A percentile compares a stretch with the other conserved stretches of the same genome.
Evolutionary conservation across 2,797 vertebrate genomes (phyloP).

Genomic region (Gobio occitaniae): DNA sequence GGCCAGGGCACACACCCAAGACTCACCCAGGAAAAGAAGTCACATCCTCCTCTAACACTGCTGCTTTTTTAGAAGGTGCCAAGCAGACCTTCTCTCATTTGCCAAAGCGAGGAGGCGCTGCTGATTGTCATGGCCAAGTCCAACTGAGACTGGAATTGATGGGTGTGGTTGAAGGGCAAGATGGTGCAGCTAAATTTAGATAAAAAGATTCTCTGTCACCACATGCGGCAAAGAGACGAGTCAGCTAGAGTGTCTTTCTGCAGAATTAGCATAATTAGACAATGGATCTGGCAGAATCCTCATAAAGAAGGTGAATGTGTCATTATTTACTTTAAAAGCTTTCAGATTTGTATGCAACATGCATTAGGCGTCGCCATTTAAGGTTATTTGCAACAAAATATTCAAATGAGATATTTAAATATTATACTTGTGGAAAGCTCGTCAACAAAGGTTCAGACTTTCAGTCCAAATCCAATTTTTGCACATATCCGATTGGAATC

Average conservation of each 20-base stretch:
- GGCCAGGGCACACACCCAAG: slow-evolving; percentile 65
- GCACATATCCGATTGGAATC: background rate
- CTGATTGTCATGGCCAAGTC: slow-evolving; percentile 60
- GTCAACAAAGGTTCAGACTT: background rate
- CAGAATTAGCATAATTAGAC: slow-evolving; percentile 50
- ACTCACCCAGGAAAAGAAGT: slow-evolving; percentile 57
- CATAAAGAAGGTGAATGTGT: background rate
- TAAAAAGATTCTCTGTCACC: slow-evolving; percentile 67
- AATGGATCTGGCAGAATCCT: slow-evolving; percentile 42
- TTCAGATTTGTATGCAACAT: background rate
- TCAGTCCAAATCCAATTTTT: background rate
- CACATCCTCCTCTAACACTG: slow-evolving; percentile 47
- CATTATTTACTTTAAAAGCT: slow-evolving; percentile 37
- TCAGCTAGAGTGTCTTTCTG: slow-evolving; percentile 54
- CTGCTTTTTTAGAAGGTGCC: slow-evolving; percentile 47
- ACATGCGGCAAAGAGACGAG: slow-evolving; percentile 65
- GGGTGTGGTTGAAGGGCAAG: slow-evolving; percentile 67
- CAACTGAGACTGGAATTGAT: slow-evolving; percentile 53
- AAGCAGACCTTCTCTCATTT: slow-evolving; percentile 53
- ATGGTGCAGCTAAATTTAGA: slow-evolving; percentile 73
- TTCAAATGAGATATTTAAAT: background rate
- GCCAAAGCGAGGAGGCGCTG: slow-evolving; percentile 50
- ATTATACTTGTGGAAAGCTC: background rate
- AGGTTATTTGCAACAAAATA: slow-evolving; percentile 9
- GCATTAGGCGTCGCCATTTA: background rate